phyloP scores from a whole-genome alignment of 2,113 vertebrate species.

The Lagopus muta region DNA sequence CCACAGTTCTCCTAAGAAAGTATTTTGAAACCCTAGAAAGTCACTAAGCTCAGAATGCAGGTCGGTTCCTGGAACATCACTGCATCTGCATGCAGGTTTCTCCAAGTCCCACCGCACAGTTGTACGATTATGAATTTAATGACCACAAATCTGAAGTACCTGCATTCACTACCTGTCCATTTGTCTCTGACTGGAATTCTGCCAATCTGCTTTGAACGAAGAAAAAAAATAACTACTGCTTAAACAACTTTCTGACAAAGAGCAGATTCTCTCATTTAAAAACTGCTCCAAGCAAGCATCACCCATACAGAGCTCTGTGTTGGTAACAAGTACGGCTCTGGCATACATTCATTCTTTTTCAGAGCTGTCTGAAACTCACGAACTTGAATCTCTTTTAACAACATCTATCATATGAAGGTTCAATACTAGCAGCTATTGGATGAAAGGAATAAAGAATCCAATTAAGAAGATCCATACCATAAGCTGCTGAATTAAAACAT shows the following conservation, averaged over 20 bases:
- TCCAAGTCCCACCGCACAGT: background rate
- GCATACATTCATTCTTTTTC: background rate
- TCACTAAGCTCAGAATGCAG: background rate
- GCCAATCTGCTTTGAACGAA: background rate
- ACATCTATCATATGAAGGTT: background rate
- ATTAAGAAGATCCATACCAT: background rate
- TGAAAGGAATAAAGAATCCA: background rate
- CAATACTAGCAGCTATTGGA: background rate
- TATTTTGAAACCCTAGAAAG: background rate
- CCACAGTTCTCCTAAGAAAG: background rate
- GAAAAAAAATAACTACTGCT: background rate
- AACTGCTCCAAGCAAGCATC: background rate
- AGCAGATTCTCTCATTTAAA: background rate
- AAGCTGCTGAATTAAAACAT: background rate
- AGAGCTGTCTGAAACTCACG: background rate
- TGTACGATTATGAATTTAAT: background rate
- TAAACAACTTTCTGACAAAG: background rate
- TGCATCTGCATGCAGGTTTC: background rate
- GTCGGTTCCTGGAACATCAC: background rate
- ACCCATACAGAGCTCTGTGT: background rate
- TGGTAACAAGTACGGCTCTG: background rate
- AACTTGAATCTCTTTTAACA: conserved; percentile 2
- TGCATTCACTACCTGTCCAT: too few species aligned
- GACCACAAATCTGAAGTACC: too few species aligned
- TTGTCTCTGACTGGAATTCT: too few species aligned